Base-by-base conservation (phyloP, 2,113 vertebrate genomes). In the Opisthocomus hoazin region DNA sequence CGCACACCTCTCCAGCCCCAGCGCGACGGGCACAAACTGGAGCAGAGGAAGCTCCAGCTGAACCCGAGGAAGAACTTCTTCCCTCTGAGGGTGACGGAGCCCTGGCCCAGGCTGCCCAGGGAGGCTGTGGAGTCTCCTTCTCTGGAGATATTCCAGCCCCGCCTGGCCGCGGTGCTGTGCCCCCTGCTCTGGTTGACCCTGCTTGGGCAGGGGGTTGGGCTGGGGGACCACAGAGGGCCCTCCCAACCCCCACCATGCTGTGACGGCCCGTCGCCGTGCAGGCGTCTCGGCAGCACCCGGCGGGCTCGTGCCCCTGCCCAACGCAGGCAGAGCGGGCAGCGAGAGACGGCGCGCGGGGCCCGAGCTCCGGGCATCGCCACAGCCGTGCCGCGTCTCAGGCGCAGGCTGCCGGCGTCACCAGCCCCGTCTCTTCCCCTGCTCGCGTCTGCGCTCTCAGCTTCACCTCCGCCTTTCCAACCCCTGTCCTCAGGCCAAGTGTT, bases 241-340 rank as follows among this genome's bases (percentile, higher is more conserved):
- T n/a, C n/a, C n/a, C n/a, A n/a, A n/a, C n/a, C n/a, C n/a, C n/a
- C n/a, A n/a, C n/a, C n/a, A n/a, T n/a, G n/a, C n/a, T n/a, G n/a
- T n/a, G n/a, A n/a, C 6, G 6, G 12, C 61, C 39, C 26, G 9
- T 12, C 7, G 19, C 19, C 5, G 1, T 5, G 18, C 18, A 12
- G 58, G 6, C 5, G 3, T 6, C 61, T 30, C 32, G 3, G 63
- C 39, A 27, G 10, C 34, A 1, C 4, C 11, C 11, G 3, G 37
- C 2, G 3, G 37, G 32, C 32, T 19, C 5, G 1, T 32, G 37
- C 23, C 48, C 76, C 76, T 65, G 76, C 37, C 48, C 8, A 6
- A 29, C 30, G 2, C 24, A 6, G 32, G 37, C 61, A 32, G 57
- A 19, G 36, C 5, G 4, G 61, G 37, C 73, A 18, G 36, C 6